Percentiles rank a stretch among this genome's conserved stretches.
Evolutionary conservation across 2,888 invertebrate genomes (phyloP).

Genomic region (Gryllus longicercus): DNA sequence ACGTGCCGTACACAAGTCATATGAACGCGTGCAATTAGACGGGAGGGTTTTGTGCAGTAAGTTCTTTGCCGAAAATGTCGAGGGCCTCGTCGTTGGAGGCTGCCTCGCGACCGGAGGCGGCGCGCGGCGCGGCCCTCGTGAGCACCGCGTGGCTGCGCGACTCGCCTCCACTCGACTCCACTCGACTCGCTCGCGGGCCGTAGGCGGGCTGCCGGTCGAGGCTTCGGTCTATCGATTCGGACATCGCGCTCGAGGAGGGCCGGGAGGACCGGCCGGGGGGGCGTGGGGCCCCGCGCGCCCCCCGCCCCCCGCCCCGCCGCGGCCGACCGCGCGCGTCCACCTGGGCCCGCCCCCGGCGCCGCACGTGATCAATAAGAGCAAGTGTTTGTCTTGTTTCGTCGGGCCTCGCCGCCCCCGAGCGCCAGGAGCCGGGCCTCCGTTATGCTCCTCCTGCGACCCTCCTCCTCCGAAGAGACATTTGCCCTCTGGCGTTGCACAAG

Average conservation of each 20-base stretch:
- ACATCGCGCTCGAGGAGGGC: not conserved
- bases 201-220: not conserved
- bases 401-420: not conserved
- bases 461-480: no score
- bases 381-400: conserved; percentile 17
- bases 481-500: no score
- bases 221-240: conserved; percentile 8
- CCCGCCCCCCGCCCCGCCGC: not conserved
- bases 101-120: not conserved
- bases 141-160: not conserved
- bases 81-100: no score
- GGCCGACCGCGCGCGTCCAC: not conserved
- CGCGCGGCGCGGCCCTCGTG: not conserved
- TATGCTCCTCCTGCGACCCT: no score
- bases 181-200: not conserved
- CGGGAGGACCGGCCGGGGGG: not conserved
- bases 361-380: conserved; percentile 17
- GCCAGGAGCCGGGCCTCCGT: no score
- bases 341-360: not conserved
- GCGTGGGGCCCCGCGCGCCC: not conserved
- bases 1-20: no score
- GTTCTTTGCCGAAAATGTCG: no score
- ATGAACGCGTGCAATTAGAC: no score
- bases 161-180: no score
- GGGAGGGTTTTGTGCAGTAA: no score